These are phyloP conservation scores for Netelia fuscicornis DNA, from an alignment of 2,888 invertebrate genomes.

Conservation along the genomic window DNA sequence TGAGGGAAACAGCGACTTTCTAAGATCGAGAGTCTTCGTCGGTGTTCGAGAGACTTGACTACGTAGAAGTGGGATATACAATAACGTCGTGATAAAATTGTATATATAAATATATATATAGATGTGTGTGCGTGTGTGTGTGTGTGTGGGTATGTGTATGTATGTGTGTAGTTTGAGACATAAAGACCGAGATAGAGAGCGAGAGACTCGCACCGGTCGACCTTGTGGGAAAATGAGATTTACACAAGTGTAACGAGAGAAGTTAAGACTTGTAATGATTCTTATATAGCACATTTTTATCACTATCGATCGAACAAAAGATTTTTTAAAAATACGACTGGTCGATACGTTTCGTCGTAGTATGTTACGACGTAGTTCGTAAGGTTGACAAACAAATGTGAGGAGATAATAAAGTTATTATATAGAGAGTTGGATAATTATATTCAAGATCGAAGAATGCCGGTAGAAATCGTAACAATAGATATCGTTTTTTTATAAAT, in stretches of 20 bases:
- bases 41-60: constrained; percentile 42
- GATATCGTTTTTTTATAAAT: too few relatives aligned
- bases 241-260: constrained; percentile 42
- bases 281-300: constrained; percentile 24
- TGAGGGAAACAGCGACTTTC: constrained; percentile 64
- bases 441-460: too few relatives aligned
- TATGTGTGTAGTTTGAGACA: constrained; percentile 2
- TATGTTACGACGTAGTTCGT: too few relatives aligned
- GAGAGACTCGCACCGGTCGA: constrained; percentile 69
- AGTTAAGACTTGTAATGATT: constrained; percentile 45
- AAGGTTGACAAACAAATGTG: too few relatives aligned
- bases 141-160: constrained; percentile 17
- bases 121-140: background rate
- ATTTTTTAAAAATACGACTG: too few relatives aligned
- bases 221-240: constrained; percentile 70
- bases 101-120: background rate
- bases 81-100: constrained; percentile 24
- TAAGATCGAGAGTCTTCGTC: constrained; percentile 60
- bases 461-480: too few relatives aligned
- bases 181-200: constrained; percentile 53
- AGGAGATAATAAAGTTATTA: too few relatives aligned
- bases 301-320: background rate
- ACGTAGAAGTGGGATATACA: constrained; percentile 11
- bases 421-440: too few relatives aligned
- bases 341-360: too few relatives aligned